These are phyloP conservation scores for Callimorpha dominula DNA, from an alignment of 2,888 invertebrate species.

Conservation along the genomic window DNA sequence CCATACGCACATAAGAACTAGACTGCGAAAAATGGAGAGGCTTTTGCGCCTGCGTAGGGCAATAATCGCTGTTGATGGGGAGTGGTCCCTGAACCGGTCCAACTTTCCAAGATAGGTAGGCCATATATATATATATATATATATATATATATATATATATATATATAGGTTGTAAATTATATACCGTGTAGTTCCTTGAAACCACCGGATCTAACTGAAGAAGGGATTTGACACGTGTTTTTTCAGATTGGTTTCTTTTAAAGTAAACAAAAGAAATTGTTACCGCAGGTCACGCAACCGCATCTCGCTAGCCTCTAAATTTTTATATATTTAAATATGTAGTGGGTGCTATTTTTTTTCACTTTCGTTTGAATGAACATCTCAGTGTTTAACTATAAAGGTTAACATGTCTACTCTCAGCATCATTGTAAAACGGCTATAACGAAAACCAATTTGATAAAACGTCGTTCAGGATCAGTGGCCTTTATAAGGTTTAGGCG, in stretches of 20 bases:
- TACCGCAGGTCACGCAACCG: not conserved
- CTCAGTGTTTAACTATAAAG: not conserved
- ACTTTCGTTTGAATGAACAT: too few species aligned
- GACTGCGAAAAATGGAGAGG: not conserved
- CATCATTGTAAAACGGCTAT: not conserved
- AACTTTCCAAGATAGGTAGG: not conserved
- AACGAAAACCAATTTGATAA: not conserved
- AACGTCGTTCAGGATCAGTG: not conserved
- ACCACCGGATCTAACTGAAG: not conserved
- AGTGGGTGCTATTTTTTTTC: too few species aligned
- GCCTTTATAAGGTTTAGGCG: not conserved
- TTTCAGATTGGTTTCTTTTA: not conserved
- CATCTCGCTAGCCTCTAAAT: not conserved
- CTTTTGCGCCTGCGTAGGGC: too few species aligned
- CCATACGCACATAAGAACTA: not conserved
- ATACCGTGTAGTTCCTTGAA: not conserved
- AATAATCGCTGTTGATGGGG: not conserved
- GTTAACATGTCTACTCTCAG: not conserved
- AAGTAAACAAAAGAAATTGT: not conserved
- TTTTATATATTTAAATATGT: too few species aligned
- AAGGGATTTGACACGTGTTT: not conserved
- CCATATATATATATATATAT: not conserved
- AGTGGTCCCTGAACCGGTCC: not conserved
- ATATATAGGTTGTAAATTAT: not conserved
- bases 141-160: too few species aligned